Evolutionary conservation across 2,797 vertebrate species (phyloP), one percentile per base, ranked within the genome.

Genomic region (Muscicapa comitata): DNA sequence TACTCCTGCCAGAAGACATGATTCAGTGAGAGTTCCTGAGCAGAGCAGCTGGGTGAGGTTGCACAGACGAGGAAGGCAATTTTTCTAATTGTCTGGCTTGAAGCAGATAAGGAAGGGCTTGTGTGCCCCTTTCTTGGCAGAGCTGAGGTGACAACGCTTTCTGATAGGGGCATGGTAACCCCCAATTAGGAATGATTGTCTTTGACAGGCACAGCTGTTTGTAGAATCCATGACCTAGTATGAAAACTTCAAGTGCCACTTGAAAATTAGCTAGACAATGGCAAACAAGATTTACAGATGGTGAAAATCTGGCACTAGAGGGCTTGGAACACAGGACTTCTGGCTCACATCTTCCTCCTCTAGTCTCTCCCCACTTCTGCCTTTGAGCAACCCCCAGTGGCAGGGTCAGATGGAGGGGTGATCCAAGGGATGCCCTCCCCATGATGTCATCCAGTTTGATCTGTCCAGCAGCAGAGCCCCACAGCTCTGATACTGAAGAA

Each of bases 171-270:
- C 37, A 76, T 82, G 71, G 94, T 63, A 94, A 92, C 63, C n/a
- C 67, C 28, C 31, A 62, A 2, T 76, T 79, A 79, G 67, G 84
- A 87, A 63, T 63, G 33, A 94, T 63, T 45, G 42, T 47, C 79
- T 94, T 63, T 93, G 82, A 90, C 88, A 94, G 91, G 74, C 84
- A 82, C 87, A 94, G 84, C 53, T 96, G 89, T 53, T 79, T 76
- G 81, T 47, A 87, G 77, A 91, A 89, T 73, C 42, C 70, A 40
- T 91, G 78, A 83, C 72, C 71, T 93, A 67, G 35, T 50, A 89
- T 16, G n/a, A 92, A 92, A 89, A 65, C 45, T 87, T 90, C 65
- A 90, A 67, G 38, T 68, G 25, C 40, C 58, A 73, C 48, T 88
- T 62, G 33, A 90, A 91, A 93, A 92, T 72, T 67, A 87, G 37